Conservation (phyloP, 2,113 vertebrate genomes). For the Pterophyllum scalare region DNA sequence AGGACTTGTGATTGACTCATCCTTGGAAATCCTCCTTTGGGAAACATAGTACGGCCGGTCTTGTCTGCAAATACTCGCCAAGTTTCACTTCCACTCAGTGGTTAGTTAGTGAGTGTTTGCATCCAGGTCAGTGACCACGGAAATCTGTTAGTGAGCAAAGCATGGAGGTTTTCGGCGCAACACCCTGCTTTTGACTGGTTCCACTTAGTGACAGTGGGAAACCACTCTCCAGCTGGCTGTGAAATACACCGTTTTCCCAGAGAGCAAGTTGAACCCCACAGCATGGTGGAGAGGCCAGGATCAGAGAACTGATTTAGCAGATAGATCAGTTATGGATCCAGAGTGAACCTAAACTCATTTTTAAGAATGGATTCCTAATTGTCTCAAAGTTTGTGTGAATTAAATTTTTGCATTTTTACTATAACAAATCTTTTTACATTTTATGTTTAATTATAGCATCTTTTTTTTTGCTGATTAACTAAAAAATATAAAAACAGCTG, state of each 20-base stretch:
- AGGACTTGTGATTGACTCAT: too few species aligned
- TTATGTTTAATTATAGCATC: too few species aligned
- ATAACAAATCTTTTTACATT: background rate
- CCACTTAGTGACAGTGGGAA: background rate
- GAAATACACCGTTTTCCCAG: background rate
- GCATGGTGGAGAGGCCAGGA: background rate
- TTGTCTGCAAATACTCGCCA: too few species aligned
- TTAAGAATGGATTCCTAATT: background rate
- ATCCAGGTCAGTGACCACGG: background rate
- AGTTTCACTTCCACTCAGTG: background rate
- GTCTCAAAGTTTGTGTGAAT: too few species aligned
- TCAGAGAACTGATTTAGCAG: background rate
- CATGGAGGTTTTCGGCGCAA: background rate
- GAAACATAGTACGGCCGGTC: too few species aligned
- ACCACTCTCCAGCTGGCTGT: background rate
- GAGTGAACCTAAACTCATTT: background rate
- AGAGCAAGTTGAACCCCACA: background rate
- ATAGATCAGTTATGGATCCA: background rate
- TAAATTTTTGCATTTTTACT: background rate
- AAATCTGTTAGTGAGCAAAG: background rate
- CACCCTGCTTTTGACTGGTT: background rate
- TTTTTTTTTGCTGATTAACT: too few species aligned
- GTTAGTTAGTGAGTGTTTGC: background rate
- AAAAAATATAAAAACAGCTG: too few species aligned
- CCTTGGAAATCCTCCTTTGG: too few species aligned